Percentiles rank a stretch among this genome's conserved stretches.
Evolutionary conservation across 2,113 vertebrate genomes (phyloP).

Genomic region (Larimichthys crocea): DNA sequence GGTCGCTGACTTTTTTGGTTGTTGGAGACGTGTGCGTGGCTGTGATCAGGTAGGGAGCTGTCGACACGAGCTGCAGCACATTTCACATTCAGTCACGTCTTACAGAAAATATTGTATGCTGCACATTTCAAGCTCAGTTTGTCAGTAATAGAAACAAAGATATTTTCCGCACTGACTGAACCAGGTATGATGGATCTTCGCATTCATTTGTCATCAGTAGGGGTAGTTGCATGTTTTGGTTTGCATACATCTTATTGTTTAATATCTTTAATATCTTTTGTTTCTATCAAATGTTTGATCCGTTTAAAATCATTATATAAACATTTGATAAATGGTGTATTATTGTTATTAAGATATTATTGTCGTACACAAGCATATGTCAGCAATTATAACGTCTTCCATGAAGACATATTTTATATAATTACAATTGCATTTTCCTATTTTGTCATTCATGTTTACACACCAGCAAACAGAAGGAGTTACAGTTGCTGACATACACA

Average conservation of each 20-base stretch:
- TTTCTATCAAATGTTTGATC: not conserved
- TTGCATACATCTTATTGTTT: not conserved
- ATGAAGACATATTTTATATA: not conserved
- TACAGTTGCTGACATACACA: not conserved
- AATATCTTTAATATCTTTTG: not conserved
- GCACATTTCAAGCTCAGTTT: not conserved
- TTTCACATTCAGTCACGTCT: constrained; percentile 10
- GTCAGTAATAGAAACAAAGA: not conserved
- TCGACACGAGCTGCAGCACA: constrained; percentile 62
- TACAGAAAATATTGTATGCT: not conserved
- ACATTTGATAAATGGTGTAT: not conserved
- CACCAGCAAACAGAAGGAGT: no score
- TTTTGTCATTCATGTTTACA: no score
- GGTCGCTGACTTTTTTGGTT: constrained; percentile 54
- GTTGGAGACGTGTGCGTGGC: constrained; percentile 66
- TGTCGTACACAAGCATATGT: not conserved
- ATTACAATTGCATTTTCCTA: no score
- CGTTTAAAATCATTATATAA: not conserved
- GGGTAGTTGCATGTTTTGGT: not conserved
- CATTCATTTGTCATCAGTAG: no score
- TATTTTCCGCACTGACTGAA: not conserved
- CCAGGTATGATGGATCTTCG: not conserved
- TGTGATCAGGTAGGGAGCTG: constrained; percentile 55
- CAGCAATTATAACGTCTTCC: not conserved
- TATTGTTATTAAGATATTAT: no score